Base-by-base conservation (phyloP, 2,113 vertebrate species). In the Lipophrys pholis region DNA sequence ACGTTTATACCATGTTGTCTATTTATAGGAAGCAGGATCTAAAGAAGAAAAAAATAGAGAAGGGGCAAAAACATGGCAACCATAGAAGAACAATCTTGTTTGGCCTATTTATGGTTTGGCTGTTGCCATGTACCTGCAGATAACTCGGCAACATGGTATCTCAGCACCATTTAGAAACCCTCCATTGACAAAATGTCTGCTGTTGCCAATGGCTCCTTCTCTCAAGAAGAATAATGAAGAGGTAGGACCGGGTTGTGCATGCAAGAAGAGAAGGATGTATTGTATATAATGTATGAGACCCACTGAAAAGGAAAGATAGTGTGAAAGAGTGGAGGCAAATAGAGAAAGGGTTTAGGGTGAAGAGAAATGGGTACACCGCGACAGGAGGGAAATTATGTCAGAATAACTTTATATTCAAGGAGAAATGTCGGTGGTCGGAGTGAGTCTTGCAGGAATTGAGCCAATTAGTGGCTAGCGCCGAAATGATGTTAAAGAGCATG, bases 131-230 rank as follows among this genome's bases (percentile, higher is more conserved):
- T 68, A 76, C 59, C 61, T 67, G 73, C 69, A 85, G 56, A 76
- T 75, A 65, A 52, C 45, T 38, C 54, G 39, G 42, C 40, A 61
- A 56, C 70, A n/a, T 58, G 45, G 66, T 49, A 59, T 57, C 51
- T 58, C n/a, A 73, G 58, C 60, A 63, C 30, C 62, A 74, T 84
- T 87, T 84, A 81, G 77, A 76, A 48, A 80, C 64, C 21, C 57
- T 60, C 54, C 80, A 80, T 68, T 65, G 81, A 85, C 82, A 83
- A 85, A 80, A 80, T 40, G 73, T 84, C 86, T 59, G 39, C 67
- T 59, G 61, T 51, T 71, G 69, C 77, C 75, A 65, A 74, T 76
- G 80, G 43, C 39, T 39, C 39, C 54, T 57, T 12, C 52, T 30
- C 50, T 56, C 51, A 30, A 53, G 53, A 72, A 81, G 70, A 87